These are phyloP conservation scores for Caenorhabditis wallacei DNA, from an alignment of 2,888 invertebrate genomes.

Conservation along the genomic window DNA sequence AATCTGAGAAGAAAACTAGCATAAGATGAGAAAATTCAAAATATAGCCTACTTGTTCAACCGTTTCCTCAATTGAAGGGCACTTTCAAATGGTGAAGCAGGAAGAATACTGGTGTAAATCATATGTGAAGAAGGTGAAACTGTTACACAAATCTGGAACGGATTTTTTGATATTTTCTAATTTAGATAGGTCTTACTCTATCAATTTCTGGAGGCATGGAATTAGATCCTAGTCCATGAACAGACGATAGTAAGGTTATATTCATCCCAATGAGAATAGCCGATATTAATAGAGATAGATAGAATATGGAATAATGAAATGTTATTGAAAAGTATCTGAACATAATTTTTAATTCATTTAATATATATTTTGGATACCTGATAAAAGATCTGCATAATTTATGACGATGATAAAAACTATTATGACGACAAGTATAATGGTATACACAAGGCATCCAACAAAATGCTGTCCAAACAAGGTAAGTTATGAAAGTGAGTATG, in stretches of 20 bases:
- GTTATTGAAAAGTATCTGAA: constrained; percentile 75
- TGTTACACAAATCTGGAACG: constrained; percentile 69
- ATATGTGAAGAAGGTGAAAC: constrained; percentile 57
- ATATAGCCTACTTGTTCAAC: constrained; percentile 37
- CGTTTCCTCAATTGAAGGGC: constrained; percentile 4
- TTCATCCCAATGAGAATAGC: constrained; percentile 74
- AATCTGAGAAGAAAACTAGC: constrained; percentile 32
- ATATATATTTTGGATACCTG: constrained; percentile 58
- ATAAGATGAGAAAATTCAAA: neutral
- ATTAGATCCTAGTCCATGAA: constrained; percentile 79
- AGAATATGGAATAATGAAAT: constrained; percentile 79
- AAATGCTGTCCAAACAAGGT: constrained; percentile 65
- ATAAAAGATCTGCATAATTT: constrained; percentile 80
- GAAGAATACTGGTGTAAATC: constrained; percentile 56
- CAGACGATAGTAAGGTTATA: constrained; percentile 76
- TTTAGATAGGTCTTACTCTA: constrained; percentile 56
- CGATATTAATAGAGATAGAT: constrained; percentile 72
- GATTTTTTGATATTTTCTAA: neutral
- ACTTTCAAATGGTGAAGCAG: constrained; percentile 60
- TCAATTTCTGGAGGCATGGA: constrained; percentile 80
- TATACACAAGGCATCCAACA: constrained; percentile 77
- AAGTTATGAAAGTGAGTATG: constrained; percentile 71
- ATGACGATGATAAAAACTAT: constrained; percentile 80
- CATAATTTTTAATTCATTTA: neutral
- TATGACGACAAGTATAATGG: constrained; percentile 77